Base-by-base conservation (phyloP, 53 echinoderm and acorn worm genomes). In the Apostichopus leukothele region DNA sequence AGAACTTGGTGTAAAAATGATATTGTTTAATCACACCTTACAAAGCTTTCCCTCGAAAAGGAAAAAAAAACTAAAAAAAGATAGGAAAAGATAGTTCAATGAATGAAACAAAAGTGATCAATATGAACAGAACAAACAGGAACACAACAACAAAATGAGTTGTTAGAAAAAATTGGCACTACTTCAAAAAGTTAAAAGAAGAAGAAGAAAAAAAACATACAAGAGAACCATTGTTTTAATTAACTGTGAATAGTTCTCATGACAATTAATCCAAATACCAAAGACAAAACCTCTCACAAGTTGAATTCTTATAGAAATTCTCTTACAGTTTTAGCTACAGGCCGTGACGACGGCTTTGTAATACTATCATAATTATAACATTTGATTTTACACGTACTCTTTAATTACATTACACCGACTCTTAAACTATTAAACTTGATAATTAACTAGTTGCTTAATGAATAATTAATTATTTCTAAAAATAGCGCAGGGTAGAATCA, bases 401-500 rank as follows among this genome's bases (percentile, higher is more conserved):
- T 57, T 57, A 57, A 57, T 57, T 39, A 39, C 39, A 57, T 57
- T 10, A 9, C 57, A 57, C 10, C 10, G 10, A 10, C 57, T 57
- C 39, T 39, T 39, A 39, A 39, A 39, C 39, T 39, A 1, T 27
- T 27, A 27, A 39, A 39, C 39, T 39, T 39, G 39, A 39, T 39
- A 39, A 39, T 39, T 39, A 39, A 39, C 2, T 57, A 10, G 57
- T 57, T 57, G 10, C 57, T 57, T 57, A 10, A 86, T 86, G 86
- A 86, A 86, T 86, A 67, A 86, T 86, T 86, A 67, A 86, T 86
- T 66, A 86, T 68, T 86, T 86, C 86, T 86, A 86, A 67, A 86
- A 86, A 86, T 86, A 86, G 71, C 86, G 39, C 86, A 18, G 61
- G 51, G 71, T 86, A 71, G 71, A 23, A 86, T 86, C 86, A 86